Base-by-base conservation (phyloP, 2,113 vertebrate genomes). In the Antennarius striatus region DNA sequence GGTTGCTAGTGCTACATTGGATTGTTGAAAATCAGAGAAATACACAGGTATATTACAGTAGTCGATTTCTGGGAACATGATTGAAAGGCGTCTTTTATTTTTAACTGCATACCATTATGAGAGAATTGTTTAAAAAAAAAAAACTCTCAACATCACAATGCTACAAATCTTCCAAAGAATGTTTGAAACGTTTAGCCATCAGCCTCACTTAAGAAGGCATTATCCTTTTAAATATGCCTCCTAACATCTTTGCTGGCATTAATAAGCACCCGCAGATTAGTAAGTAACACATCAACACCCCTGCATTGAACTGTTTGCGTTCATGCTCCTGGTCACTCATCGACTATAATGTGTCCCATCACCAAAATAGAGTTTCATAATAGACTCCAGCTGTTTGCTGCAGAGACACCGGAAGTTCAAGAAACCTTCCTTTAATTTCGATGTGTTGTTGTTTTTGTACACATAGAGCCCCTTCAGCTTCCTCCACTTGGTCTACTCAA, bases 1-100 rank as follows among this genome's bases (percentile, higher is more conserved):
- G 15, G 50, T 76, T 58, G 48, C 50, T 71, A 76, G 69, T 90
- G 91, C 92, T 93, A 92, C 92, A 91, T 91, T 79, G 63, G 76
- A 80, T 78, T 62, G 61, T 81, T 79, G 62, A 45, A 79, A 86
- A 81, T 60, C 29, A 71, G 70, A 87, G 71, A 82, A 83, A 80
- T 75, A 75, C 68, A 85, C 77, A 87, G 84, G 79, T 73, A 79
- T 82, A 74, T 78, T 75, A 73, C 55, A 82, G 51, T 75, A 68
- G 52, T 80, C 68, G 56, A 82, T 61, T 51, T 75, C 55, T 32
- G 70, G 75, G 73, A 81, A 81, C 56, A 61, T 67, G 36, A 77
- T 74, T 74, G 73, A 85, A 89, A 85, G 83, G 58, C 82, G 69
- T 87, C 77, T 53, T 6, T 53, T 6, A 12, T 48, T 48, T 81